Conservation (phyloP, 2,888 invertebrate genomes). For the Caenorhabditis uteleia region DNA sequence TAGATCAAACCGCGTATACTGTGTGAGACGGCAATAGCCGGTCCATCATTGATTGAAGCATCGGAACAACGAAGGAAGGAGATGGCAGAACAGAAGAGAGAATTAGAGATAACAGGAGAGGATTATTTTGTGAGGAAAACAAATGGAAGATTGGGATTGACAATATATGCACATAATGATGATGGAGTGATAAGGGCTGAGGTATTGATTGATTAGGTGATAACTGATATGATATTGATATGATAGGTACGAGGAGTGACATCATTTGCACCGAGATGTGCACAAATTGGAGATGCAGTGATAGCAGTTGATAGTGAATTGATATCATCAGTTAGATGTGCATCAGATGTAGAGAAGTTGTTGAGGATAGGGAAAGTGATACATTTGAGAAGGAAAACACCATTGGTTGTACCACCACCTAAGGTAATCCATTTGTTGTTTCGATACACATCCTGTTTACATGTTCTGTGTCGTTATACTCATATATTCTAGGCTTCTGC, state of each 20-base stretch:
- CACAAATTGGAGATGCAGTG: conserved; percentile 49
- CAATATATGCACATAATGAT: conserved; percentile 54
- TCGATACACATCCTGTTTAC: neutral
- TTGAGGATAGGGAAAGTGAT: conserved; percentile 48
- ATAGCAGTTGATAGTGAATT: conserved; percentile 48
- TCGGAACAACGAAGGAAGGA: conserved; percentile 6
- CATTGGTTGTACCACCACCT: conserved; percentile 11
- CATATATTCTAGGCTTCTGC: conserved; percentile 20
- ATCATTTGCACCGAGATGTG: conserved; percentile 41
- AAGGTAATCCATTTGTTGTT: conserved; percentile 1
- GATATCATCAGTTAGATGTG: conserved; percentile 40
- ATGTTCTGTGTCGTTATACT: conserved; percentile 2
- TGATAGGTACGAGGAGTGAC: conserved; percentile 52
- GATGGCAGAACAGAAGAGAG: neutral
- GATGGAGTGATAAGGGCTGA: conserved; percentile 46
- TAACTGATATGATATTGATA: no score
- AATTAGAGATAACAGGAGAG: conserved; percentile 5
- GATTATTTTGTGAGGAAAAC: conserved; percentile 50
- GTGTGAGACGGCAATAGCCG: conserved; percentile 2
- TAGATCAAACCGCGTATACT: neutral
- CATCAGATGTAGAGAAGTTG: conserved; percentile 51
- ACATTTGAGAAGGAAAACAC: conserved; percentile 32
- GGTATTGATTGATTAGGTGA: conserved; percentile 12
- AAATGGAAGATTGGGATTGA: conserved; percentile 45
- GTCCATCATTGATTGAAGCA: conserved; percentile 28